A percentile compares a stretch with the other conserved stretches of the same genome.
Evolutionary conservation across 1,140 invertebrate genomes (phyloP).

Genomic region (Cylas formicarius): DNA sequence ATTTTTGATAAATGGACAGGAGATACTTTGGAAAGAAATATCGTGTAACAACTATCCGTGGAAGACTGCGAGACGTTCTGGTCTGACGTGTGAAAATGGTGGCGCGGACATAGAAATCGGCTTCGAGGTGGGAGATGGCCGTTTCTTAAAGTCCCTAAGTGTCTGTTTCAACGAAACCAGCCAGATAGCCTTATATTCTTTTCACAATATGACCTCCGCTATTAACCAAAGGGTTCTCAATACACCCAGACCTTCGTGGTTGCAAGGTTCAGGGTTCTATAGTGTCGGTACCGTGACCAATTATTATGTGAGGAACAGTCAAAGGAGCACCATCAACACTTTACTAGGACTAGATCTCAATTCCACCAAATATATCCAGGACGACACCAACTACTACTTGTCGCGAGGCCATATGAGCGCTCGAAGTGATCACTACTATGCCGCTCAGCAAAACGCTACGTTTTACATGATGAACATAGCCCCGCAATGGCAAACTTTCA

Average conservation of each 20-base stretch:
- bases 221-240: constrained; percentile 30
- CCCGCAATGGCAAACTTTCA: constrained; percentile 53
- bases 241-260: constrained; percentile 36
- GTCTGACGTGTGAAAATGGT: constrained; percentile 37
- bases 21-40: constrained; percentile 4
- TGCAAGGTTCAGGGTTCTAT: constrained; percentile 32
- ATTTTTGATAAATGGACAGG: constrained; percentile 4
- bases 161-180: constrained; percentile 31
- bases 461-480: constrained; percentile 49
- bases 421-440: constrained; percentile 57
- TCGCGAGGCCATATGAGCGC: constrained; percentile 59
- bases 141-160: constrained; percentile 27
- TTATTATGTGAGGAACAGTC: constrained; percentile 31
- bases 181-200: constrained; percentile 29
- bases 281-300: constrained; percentile 23
- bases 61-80: constrained; percentile 12
- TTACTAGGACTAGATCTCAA: constrained; percentile 34
- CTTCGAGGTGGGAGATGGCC: constrained; percentile 24
- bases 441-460: constrained; percentile 53
- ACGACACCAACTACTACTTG: constrained; percentile 52
- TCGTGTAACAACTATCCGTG: constrained; percentile 1
- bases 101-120: constrained; percentile 32
- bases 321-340: constrained; percentile 29
- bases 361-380: constrained; percentile 34
- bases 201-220: constrained; percentile 27